Evolutionary conservation across 2,888 invertebrate genomes (phyloP).

Genomic region (Melikaiella ostensackeni): DNA sequence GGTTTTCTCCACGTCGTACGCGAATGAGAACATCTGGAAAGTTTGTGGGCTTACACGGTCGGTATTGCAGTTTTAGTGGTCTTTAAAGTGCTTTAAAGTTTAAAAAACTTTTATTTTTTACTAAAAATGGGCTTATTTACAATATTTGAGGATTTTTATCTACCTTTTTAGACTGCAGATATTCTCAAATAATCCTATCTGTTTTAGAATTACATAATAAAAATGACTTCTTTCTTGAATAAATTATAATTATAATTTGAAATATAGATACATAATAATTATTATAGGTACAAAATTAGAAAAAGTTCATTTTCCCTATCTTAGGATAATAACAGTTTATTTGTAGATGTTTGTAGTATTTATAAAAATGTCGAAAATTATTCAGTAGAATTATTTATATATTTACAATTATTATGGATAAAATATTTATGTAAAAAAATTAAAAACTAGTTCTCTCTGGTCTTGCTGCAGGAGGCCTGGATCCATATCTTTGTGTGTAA

Average conservation of each 20-base stretch:
- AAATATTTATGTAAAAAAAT: constrained; percentile 3
- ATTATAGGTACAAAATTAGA: background rate
- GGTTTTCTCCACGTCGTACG: background rate
- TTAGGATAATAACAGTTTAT: background rate
- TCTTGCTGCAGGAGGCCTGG: constrained; percentile 65
- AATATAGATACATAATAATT: background rate
- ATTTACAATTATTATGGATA: constrained; percentile 19
- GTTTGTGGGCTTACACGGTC: background rate
- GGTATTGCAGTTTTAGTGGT: background rate
- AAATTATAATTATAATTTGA: background rate
- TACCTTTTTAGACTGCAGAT: background rate
- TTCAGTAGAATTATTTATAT: constrained; percentile 1
- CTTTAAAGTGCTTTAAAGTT: constrained; percentile 31
- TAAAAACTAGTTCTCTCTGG: constrained; percentile 59
- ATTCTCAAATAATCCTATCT: background rate
- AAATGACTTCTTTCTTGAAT: background rate
- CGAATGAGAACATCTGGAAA: constrained; percentile 16
- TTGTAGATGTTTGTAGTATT: background rate
- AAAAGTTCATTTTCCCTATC: background rate
- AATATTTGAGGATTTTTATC: background rate
- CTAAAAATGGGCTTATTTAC: background rate
- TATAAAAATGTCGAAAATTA: constrained; percentile 6
- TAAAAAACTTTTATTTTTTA: background rate
- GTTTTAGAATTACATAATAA: background rate
- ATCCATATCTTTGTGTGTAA: constrained; percentile 72